Evolutionary conservation across 2,888 invertebrate genomes (phyloP).

Genomic region (Lucinisca nassula): DNA sequence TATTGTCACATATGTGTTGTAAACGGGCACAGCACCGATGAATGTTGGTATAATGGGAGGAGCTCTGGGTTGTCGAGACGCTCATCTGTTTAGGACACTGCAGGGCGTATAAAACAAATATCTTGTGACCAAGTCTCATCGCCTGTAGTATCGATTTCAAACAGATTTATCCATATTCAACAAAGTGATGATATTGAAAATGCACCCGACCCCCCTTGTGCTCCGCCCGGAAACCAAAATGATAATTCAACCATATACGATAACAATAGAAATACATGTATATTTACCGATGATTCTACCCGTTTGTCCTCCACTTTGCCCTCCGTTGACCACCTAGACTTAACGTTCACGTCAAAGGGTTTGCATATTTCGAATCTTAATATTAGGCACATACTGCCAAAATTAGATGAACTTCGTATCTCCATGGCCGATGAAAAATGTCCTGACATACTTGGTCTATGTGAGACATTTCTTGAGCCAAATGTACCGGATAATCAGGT

Average conservation of each 20-base stretch:
- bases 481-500: no score
- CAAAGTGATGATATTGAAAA: no score
- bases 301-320: neutral
- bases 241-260: neutral
- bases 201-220: neutral
- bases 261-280: no score
- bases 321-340: neutral
- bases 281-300: neutral
- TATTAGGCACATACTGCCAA: neutral
- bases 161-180: neutral
- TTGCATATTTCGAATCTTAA: neutral
- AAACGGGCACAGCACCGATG: neutral
- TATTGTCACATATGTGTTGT: neutral
- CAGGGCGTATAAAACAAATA: neutral
- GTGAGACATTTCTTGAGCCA: no score
- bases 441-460: neutral
- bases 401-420: neutral
- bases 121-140: neutral
- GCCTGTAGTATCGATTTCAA: neutral
- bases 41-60: neutral
- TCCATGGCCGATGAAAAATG: neutral
- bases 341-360: neutral
- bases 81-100: neutral
- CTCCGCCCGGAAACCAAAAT: neutral
- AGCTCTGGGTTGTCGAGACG: neutral